Conservation (phyloP, 2,797 vertebrate species). For the Acanthopagrus latus region DNA sequence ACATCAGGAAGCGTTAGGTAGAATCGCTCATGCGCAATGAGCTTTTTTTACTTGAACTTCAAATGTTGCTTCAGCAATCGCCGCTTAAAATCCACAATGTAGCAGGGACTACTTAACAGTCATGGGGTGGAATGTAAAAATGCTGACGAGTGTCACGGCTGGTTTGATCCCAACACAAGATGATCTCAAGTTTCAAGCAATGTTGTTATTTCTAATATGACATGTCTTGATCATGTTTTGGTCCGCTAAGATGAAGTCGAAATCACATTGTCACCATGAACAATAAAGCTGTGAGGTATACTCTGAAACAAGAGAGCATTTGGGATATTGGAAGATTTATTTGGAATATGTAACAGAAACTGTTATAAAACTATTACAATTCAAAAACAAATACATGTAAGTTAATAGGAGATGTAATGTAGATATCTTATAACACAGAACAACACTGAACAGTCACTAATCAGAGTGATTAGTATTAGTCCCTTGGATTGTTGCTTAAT, state of each 20-base stretch:
- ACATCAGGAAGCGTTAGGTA: too few species aligned
- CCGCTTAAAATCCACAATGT: too few species aligned
- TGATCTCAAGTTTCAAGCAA: too few species aligned
- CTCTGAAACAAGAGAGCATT: background rate
- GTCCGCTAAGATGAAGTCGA: background rate
- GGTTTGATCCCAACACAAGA: too few species aligned
- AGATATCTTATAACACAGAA: background rate
- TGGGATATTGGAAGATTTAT: conserved; percentile 44
- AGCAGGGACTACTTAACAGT: too few species aligned
- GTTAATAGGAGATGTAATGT: background rate
- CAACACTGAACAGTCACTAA: background rate
- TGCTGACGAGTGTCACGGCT: too few species aligned
- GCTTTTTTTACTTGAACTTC: too few species aligned
- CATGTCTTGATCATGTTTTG: background rate
- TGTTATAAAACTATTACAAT: background rate
- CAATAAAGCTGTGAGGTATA: background rate
- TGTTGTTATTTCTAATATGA: background rate
- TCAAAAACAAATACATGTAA: background rate
- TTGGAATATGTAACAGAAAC: conserved; percentile 25
- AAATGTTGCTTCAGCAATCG: too few species aligned
- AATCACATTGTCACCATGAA: background rate
- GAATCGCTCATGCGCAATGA: too few species aligned
- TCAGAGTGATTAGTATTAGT: conserved; percentile 17
- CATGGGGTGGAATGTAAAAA: too few species aligned
- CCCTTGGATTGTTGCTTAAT: background rate